phyloP scores from a whole-genome alignment of 2,797 vertebrate genomes.

The Acanthis flammea region DNA sequence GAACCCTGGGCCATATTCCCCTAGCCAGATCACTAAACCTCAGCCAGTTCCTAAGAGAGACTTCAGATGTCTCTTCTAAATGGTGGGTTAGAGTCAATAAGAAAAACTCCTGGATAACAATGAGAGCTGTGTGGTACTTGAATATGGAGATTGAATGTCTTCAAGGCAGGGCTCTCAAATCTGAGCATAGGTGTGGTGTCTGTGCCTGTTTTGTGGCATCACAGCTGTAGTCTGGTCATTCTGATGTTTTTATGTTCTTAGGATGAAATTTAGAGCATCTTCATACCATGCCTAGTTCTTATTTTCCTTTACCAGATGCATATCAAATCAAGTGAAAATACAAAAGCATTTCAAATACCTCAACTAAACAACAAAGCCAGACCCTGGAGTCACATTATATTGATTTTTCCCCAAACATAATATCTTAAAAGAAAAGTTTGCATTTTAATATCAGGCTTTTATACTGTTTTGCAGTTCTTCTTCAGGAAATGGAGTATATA shows the following conservation, averaged over 20 bases:
- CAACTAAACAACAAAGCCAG: not conserved
- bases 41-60: not conserved
- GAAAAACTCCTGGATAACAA: not conserved
- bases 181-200: not conserved
- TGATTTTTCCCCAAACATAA: not conserved
- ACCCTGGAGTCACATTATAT: not conserved
- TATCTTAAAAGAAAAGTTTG: not conserved
- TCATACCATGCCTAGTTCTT: not conserved
- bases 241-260: not conserved
- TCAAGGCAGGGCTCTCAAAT: not conserved
- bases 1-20: not conserved
- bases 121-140: not conserved
- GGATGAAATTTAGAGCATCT: not conserved
- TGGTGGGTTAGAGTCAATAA: not conserved
- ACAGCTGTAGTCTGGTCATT: not conserved
- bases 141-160: not conserved
- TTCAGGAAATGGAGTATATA: conserved; percentile 29
- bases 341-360: not conserved
- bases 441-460: conserved; percentile 24
- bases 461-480: conserved; percentile 3
- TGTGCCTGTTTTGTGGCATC: not conserved
- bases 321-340: conserved; percentile 10
- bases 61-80: not conserved
- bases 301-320: not conserved
- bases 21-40: not conserved